Conservation (phyloP, 2,797 vertebrate species). For the Typhlichthys eigenmanni region DNA sequence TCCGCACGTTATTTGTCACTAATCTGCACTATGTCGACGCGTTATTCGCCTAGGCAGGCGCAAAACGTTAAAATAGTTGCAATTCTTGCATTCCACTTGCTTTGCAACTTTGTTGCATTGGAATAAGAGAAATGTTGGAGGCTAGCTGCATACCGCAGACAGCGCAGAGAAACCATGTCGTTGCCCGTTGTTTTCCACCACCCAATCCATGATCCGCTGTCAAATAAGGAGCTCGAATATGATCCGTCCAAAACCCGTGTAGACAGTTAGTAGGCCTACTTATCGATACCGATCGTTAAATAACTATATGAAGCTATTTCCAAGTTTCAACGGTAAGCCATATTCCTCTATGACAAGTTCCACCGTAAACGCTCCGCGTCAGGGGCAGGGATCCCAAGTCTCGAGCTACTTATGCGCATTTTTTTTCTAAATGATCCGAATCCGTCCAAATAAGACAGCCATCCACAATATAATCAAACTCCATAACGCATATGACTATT, state of each 20-base stretch:
- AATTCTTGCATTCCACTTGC: constrained; percentile 68
- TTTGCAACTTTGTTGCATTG: constrained; percentile 81
- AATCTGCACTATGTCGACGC: constrained; percentile 67
- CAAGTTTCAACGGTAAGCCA: constrained; percentile 57
- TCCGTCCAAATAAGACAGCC: constrained; percentile 54
- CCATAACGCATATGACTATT: constrained; percentile 66
- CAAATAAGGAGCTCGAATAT: constrained; percentile 45
- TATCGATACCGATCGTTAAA: constrained; percentile 39
- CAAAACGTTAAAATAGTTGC: constrained; percentile 66
- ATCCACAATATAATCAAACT: constrained; percentile 69
- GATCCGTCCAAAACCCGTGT: constrained; percentile 53
- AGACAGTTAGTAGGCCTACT: constrained; percentile 25
- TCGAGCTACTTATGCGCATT: constrained; percentile 72
- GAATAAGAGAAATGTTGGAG: constrained; percentile 51
- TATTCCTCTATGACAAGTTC: constrained; percentile 57
- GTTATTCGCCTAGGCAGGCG: constrained; percentile 70
- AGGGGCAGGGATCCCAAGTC: constrained; percentile 63
- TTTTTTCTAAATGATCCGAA: constrained; percentile 67
- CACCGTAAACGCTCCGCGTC: constrained; percentile 49
- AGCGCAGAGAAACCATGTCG: constrained; percentile 70
- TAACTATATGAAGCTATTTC: constrained; percentile 58
- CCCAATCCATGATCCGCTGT: constrained; percentile 77
- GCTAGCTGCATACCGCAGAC: constrained; percentile 69
- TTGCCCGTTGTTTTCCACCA: constrained; percentile 77
- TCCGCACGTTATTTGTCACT: constrained; percentile 65